Evolutionary conservation across 2,113 vertebrate genomes (phyloP), one percentile per base, ranked within the genome.

Genomic region (Notarius quadriscutis): DNA sequence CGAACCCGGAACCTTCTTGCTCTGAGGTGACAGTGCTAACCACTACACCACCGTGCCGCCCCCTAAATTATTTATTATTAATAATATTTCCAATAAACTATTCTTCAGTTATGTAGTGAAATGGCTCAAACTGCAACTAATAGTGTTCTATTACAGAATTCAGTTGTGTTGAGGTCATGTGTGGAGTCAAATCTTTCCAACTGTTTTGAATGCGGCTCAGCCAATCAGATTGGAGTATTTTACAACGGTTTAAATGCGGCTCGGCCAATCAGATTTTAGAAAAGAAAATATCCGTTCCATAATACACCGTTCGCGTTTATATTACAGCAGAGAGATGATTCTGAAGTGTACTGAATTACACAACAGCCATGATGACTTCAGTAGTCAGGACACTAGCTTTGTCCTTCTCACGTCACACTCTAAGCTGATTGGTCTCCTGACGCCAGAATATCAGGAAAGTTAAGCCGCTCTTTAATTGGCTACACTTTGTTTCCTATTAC

Each of bases 401-500:
- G 89, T 69, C 55, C 63, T 71, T 82, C 85, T 86, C 79, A 89
- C 48, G 4, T 84, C 30, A 69, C 1, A 62, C 72, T 48, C 58
- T 2, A 86, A 8, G 14, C 14, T 86, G 58, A 90, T 85, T 90
- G 89, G 87, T 8, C 41, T 6, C 60, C 8, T 51, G 15, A 67
- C 25, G 82, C 69, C 34, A 58, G 71, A 30, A 14, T 12, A 50
- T 79, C 14, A 25, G 79, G 82, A 84, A 85, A 77, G 77, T 65
- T n/a, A 81, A 22, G 25, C 20, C 55, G 10, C 55, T 34, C 20
- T 41, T 15, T 78, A 10, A 89, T 91, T 91, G 90, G 90, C n/a
- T 55, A 7, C 17, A 7, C 1, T 2, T 55, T 60, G 30, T 82
- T 89, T 88, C 86, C 86, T 83, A 84, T 83, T 67, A 60, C 65